Conservation (phyloP, 1,140 invertebrate species). For the Lordiphosa clarofinis region DNA sequence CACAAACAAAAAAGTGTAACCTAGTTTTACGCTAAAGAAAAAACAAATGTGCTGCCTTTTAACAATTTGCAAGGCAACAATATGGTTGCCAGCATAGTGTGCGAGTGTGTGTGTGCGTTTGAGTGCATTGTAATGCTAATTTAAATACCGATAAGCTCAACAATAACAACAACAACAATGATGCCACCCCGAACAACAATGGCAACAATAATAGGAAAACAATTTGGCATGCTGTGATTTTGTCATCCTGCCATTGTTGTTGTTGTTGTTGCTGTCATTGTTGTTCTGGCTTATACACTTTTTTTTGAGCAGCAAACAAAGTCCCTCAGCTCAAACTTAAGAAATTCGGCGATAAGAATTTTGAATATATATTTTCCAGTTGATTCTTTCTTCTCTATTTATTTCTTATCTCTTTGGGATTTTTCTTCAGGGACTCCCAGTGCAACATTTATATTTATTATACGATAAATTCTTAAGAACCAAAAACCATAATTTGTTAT, state of each 20-base stretch:
- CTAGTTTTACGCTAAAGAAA: slow-evolving; percentile 31
- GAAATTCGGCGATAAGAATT: too few species aligned
- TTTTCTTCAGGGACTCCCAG: too few species aligned
- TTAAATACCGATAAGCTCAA: slow-evolving; percentile 71
- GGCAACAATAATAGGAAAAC: slow-evolving; percentile 72
- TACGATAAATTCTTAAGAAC: too few species aligned
- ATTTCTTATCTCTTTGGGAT: too few species aligned
- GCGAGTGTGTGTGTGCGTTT: slow-evolving; percentile 10
- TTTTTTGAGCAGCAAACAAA: neutral
- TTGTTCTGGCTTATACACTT: neutral
- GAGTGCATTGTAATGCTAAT: slow-evolving; percentile 73
- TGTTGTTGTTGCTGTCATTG: slow-evolving; percentile 29
- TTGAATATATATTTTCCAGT: too few species aligned
- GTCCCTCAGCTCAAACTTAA: neutral
- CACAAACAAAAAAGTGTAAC: slow-evolving; percentile 22
- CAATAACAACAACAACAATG: slow-evolving; percentile 45
- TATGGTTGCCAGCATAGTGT: slow-evolving; percentile 32
- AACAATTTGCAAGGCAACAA: slow-evolving; percentile 48
- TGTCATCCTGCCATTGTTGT: slow-evolving; percentile 35
- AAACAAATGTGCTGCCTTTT: slow-evolving; percentile 12
- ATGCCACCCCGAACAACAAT: slow-evolving; percentile 50
- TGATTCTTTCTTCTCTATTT: too few species aligned
- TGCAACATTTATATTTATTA: too few species aligned
- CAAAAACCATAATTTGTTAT: too few species aligned
- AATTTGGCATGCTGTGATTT: slow-evolving; percentile 73